Conservation (phyloP, 2,888 invertebrate species). For the Parasteatoda lunata region DNA sequence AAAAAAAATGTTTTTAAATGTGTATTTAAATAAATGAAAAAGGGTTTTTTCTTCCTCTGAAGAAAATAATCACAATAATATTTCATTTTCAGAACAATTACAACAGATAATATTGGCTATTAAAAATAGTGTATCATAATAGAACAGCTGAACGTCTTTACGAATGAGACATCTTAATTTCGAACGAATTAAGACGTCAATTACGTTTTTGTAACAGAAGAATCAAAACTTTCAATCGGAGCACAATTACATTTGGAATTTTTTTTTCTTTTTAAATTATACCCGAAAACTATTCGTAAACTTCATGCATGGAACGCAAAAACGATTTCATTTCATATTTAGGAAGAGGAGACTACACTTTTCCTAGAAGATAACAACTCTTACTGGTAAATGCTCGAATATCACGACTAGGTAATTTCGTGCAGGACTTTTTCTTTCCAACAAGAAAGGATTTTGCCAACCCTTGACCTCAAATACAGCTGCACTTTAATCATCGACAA, state of each 20-base stretch:
- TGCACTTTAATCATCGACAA: not conserved
- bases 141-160: too few species aligned
- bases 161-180: too few species aligned
- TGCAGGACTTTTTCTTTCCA: slow-evolving; percentile 12
- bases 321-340: not conserved
- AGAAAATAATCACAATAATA: too few species aligned
- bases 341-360: not conserved
- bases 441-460: not conserved
- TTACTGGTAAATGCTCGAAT: slow-evolving; percentile 21
- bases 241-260: not conserved
- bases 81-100: too few species aligned
- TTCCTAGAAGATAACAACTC: not conserved
- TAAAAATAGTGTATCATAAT: too few species aligned
- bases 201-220: not conserved
- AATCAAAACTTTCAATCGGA: not conserved
- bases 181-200: too few species aligned
- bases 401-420: slow-evolving; percentile 50
- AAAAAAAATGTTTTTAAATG: too few species aligned
- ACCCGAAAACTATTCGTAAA: not conserved
- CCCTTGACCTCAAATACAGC: slow-evolving; percentile 17
- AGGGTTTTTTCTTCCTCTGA: too few species aligned
- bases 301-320: not conserved
- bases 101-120: too few species aligned
- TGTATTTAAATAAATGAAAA: too few species aligned
- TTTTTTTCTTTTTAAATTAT: not conserved